A percentile compares a stretch with the other conserved stretches of the same genome.
Evolutionary conservation across 2,797 vertebrate genomes (phyloP).

Genomic region (Cyprinella venusta): DNA sequence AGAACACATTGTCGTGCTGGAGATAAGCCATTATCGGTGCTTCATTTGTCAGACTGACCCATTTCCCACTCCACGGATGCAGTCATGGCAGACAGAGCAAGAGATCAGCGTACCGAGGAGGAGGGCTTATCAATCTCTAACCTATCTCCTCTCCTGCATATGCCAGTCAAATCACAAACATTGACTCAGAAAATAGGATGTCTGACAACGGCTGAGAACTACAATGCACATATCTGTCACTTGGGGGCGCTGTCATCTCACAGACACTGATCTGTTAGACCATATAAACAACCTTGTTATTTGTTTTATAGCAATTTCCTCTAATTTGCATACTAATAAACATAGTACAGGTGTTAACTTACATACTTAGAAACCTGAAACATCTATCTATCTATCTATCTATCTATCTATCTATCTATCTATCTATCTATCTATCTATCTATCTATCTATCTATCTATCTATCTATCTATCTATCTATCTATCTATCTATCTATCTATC

Average conservation of each 20-base stretch:
- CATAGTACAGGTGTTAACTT: constrained; percentile 27
- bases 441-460: neutral
- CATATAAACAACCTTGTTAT: constrained; percentile 7
- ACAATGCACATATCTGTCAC: constrained; percentile 63
- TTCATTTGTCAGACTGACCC: constrained; percentile 72
- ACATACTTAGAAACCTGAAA: constrained; percentile 31
- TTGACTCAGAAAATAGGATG: constrained; percentile 4
- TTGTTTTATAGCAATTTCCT: constrained; percentile 27
- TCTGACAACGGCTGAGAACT: constrained; percentile 8
- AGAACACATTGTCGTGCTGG: constrained; percentile 46
- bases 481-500: too few species aligned
- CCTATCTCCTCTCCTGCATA: neutral
- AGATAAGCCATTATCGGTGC: constrained; percentile 56
- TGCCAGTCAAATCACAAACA: constrained; percentile 29
- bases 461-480: neutral
- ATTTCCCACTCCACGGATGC: constrained; percentile 58
- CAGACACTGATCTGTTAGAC: neutral
- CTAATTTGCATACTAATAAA: constrained; percentile 26
- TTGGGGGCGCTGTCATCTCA: constrained; percentile 68
- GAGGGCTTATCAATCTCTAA: constrained; percentile 38
- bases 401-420: constrained; percentile 2
- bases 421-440: neutral
- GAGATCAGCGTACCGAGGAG: constrained; percentile 25
- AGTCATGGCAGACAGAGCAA: constrained; percentile 46
- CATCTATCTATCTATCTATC: constrained; percentile 20